A percentile compares a stretch with the other conserved stretches of the same genome.
These are phyloP conservation scores for Bovichtus variegatus DNA, from an alignment of 2,797 vertebrate genomes.

Conservation along the genomic window DNA sequence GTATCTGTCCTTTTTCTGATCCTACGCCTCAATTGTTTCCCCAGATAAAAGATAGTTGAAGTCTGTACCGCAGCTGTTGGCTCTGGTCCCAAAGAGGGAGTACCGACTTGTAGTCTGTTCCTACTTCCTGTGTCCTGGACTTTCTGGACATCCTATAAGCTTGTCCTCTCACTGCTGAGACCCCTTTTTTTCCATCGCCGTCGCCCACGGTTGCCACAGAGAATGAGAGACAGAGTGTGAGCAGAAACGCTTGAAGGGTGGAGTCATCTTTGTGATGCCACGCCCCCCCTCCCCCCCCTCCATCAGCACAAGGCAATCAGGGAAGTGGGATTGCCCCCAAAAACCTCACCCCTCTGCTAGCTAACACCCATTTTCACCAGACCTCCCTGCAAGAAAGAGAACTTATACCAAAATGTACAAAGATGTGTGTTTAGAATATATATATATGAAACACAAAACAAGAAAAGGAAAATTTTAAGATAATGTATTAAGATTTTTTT, in stretches of 20 bases:
- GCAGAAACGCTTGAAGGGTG: constrained; percentile 70
- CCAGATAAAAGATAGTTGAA: constrained; percentile 85
- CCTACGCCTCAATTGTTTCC: neutral
- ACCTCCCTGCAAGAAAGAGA: constrained; percentile 82
- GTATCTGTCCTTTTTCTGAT: constrained; percentile 28
- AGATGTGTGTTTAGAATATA: constrained; percentile 94
- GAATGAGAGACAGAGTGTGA: constrained; percentile 73
- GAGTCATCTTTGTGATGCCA: constrained; percentile 60
- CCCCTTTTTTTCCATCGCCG: constrained; percentile 58
- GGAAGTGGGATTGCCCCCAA: constrained; percentile 78
- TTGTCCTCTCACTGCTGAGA: constrained; percentile 84
- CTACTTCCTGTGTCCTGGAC: constrained; percentile 76
- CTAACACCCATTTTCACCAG: constrained; percentile 58
- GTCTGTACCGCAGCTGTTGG: constrained; percentile 47
- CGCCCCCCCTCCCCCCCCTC: constrained; percentile 42
- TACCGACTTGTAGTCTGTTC: constrained; percentile 58
- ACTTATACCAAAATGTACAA: constrained; percentile 95
- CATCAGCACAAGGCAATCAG: constrained; percentile 86
- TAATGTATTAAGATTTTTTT: constrained; percentile 88
- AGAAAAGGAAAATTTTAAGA: constrained; percentile 86
- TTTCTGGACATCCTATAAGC: constrained; percentile 77
- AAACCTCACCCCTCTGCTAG: constrained; percentile 64
- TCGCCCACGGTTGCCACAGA: constrained; percentile 56
- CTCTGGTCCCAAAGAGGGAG: constrained; percentile 75
- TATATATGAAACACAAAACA: constrained; percentile 85